phyloP scores from a whole-genome alignment of 2,113 vertebrate species.

The Daphoenositta chrysoptera region DNA sequence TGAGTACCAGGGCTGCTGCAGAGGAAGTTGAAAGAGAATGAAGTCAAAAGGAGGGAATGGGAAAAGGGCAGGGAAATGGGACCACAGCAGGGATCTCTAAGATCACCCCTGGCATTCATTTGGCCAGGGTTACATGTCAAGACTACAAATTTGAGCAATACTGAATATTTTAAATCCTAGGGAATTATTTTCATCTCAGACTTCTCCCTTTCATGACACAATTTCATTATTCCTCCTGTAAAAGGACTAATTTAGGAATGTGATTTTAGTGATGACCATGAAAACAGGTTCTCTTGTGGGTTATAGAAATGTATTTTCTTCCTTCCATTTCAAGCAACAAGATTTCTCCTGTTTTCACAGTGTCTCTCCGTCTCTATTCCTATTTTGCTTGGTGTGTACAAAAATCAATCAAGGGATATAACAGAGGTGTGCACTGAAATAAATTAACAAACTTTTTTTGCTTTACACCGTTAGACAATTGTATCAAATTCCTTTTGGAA shows the following conservation, averaged over 20 bases:
- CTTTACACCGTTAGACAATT: neutral
- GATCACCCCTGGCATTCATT: neutral
- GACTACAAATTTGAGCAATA: neutral
- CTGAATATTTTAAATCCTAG: neutral
- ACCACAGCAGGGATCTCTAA: neutral
- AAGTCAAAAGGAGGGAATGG: neutral
- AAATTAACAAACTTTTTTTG: neutral
- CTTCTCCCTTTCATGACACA: neutral
- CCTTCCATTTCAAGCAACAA: neutral
- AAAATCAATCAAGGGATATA: neutral
- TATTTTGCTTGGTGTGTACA: neutral
- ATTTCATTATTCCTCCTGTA: neutral
- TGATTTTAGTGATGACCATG: neutral
- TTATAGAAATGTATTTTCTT: neutral
- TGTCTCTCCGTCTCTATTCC: neutral
- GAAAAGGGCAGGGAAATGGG: neutral
- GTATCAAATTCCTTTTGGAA: neutral
- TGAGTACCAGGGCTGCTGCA: neutral
- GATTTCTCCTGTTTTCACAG: rapidly evolving
- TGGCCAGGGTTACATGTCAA: neutral
- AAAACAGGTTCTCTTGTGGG: neutral
- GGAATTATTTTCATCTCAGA: neutral
- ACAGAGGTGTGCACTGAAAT: neutral
- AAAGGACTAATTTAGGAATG: neutral
- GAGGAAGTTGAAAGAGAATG: neutral